phyloP scores from a whole-genome alignment of 2,888 invertebrate species.

The Agrypnus murinus region DNA sequence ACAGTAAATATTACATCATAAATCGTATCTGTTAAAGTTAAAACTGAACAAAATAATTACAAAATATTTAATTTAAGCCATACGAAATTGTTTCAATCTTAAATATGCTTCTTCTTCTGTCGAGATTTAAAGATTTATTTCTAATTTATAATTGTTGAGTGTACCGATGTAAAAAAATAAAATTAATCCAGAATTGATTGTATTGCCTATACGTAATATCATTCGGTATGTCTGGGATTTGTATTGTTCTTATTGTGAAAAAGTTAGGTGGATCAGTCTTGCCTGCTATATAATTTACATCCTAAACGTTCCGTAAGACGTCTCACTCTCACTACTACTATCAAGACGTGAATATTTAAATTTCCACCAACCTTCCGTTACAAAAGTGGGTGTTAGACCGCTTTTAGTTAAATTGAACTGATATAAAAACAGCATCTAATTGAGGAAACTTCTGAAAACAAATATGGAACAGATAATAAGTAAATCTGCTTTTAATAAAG shows the following conservation, averaged over 20 bases:
- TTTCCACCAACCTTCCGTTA: neutral
- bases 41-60: too few relatives aligned
- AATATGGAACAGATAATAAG: too few relatives aligned
- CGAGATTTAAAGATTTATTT: too few relatives aligned
- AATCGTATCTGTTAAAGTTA: too few relatives aligned
- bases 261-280: constrained; percentile 1
- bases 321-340: constrained; percentile 3
- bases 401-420: neutral
- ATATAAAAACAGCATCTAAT: neutral
- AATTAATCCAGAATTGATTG: neutral
- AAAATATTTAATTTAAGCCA: too few relatives aligned
- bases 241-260: neutral
- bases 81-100: too few relatives aligned
- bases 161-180: neutral
- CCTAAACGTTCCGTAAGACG: neutral
- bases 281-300: constrained; percentile 10
- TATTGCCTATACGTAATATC: neutral
- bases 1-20: too few relatives aligned
- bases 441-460: too few relatives aligned
- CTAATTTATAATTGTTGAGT: too few relatives aligned
- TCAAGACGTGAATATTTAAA: constrained; percentile 12
- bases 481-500: too few relatives aligned
- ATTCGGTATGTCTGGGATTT: neutral
- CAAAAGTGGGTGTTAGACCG: neutral
- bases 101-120: too few relatives aligned